Percentiles rank a stretch among this genome's conserved stretches.
These are phyloP conservation scores for Lynx canadensis DNA, from an alignment of 2,113 vertebrate genomes.

Conservation along the genomic window DNA sequence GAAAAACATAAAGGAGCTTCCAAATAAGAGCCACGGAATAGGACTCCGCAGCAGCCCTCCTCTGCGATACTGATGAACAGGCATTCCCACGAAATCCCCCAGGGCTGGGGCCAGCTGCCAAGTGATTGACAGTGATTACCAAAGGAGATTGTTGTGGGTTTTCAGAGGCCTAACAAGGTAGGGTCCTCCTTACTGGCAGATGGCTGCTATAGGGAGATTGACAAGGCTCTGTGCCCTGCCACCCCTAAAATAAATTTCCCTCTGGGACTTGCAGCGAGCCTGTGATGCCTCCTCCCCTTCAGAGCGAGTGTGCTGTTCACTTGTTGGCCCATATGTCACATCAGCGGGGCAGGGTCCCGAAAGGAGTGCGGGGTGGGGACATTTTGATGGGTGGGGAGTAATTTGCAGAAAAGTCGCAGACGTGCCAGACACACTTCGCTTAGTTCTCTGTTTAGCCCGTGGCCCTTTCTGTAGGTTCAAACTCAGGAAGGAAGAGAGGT, in stretches of 20 bases:
- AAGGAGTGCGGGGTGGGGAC: not conserved
- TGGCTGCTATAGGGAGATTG: not conserved
- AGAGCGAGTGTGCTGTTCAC: not conserved
- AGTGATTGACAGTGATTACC: not conserved
- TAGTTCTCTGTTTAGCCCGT: not conserved
- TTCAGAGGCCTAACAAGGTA: constrained; percentile 16
- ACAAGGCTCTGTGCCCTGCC: not conserved
- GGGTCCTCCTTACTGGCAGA: not conserved
- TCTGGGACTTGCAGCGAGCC: constrained; percentile 3
- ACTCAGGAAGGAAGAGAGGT: constrained; percentile 33
- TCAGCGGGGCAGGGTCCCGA: not conserved
- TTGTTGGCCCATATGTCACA: not conserved
- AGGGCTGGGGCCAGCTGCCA: not conserved
- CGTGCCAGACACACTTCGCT: not conserved
- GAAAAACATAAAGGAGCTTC: not conserved
- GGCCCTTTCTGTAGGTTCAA: not conserved
- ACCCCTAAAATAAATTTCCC: not conserved
- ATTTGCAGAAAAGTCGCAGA: constrained; percentile 49
- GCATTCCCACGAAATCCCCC: constrained; percentile 1
- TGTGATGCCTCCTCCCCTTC: not conserved
- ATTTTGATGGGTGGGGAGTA: not conserved
- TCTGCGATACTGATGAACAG: not conserved
- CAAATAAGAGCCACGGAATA: not conserved
- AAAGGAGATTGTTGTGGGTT: constrained; percentile 20
- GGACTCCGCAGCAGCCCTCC: not conserved